Evolutionary conservation across 2,888 invertebrate species (phyloP), one percentile per base, ranked within the genome.

Genomic region (Carterocephalus palaemon): DNA sequence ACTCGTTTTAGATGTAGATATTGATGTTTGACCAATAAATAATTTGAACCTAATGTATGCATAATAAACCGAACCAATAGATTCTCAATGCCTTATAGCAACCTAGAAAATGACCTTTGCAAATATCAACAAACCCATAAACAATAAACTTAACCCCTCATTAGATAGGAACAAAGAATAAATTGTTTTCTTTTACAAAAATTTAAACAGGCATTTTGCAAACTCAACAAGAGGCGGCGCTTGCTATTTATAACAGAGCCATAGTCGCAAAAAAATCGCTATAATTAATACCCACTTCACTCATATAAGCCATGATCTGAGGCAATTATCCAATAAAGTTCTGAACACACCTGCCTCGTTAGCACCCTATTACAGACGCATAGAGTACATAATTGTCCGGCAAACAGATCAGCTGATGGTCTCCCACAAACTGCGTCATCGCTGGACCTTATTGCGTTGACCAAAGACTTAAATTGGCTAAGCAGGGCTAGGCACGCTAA

Each of bases 251-350:
- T 23, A 45, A 31, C 37, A 17, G 29, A 8, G 7, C 9, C 29
- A 37, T 36, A 43, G 36, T 43, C 29, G 36, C 43, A 41, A 43
- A 43, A n/a, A 43, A 37, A 37, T 31, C 36, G 34, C 42, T 26
- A 34, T 28, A 43, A 43, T 43, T 43, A 43, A 43, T 43, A 36
- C 33, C 28, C 20, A 22, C 43, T 37, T 43, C 34, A 26, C 20
- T 20, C 28, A 39, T 49, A 42, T 48, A 36, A 33, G 42, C 36
- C 45, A 41, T 48, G 52, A 50, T 52, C 46, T 48, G 45, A 41
- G 38, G 34, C 42, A 24, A 12, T 43, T 43, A 39, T 28, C 42
- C 26, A 9, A 24, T 43, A 41, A 49, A 40, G 37, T 33, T 9
- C 40, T 31, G 23, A 8, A 17, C 17, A 29, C 31, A 42, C 34